Evolutionary conservation across 1,140 invertebrate genomes (phyloP).

Genomic region (Hycleus cichorii): DNA sequence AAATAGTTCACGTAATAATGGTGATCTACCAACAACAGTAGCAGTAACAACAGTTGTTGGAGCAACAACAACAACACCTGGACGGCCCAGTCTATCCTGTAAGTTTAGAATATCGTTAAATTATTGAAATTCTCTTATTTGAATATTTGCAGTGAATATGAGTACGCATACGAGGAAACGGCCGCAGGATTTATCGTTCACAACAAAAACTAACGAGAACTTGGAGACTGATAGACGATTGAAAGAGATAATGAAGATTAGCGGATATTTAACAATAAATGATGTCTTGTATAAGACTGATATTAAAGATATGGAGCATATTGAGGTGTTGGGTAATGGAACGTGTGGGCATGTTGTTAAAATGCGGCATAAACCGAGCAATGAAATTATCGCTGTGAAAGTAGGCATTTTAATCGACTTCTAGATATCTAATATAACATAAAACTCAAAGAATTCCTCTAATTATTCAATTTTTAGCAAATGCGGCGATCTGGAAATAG

Average conservation of each 20-base stretch:
- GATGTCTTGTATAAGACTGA: slow-evolving; percentile 73
- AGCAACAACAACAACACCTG: not conserved
- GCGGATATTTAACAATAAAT: slow-evolving; percentile 77
- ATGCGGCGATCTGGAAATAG: slow-evolving; percentile 94
- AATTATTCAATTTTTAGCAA: slow-evolving; percentile 56
- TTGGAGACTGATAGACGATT: slow-evolving; percentile 45
- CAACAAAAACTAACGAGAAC: slow-evolving; percentile 29
- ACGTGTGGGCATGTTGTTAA: slow-evolving; percentile 97
- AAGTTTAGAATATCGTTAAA: slow-evolving; percentile 12
- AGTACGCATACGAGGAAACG: slow-evolving; percentile 19
- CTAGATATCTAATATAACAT: too few species aligned
- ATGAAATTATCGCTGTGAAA: slow-evolving; percentile 89
- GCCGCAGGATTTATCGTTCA: slow-evolving; percentile 26
- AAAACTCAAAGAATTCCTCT: slow-evolving; percentile 6
- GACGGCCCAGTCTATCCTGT: slow-evolving; percentile 27
- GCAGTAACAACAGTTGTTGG: too few species aligned
- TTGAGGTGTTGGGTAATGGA: slow-evolving; percentile 90
- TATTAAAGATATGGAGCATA: slow-evolving; percentile 76
- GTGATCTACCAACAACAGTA: slow-evolving; percentile 13
- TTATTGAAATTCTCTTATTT: not conserved
- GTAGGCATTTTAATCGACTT: slow-evolving; percentile 43
- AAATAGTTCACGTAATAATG: slow-evolving; percentile 20
- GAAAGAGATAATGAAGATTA: slow-evolving; percentile 54
- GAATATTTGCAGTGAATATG: slow-evolving; percentile 1
- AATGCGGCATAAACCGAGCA: slow-evolving; percentile 84